Evolutionary conservation across 2,113 vertebrate genomes (phyloP), one percentile per base, ranked within the genome.

Genomic region (Mesembrinibis cayennensis): DNA sequence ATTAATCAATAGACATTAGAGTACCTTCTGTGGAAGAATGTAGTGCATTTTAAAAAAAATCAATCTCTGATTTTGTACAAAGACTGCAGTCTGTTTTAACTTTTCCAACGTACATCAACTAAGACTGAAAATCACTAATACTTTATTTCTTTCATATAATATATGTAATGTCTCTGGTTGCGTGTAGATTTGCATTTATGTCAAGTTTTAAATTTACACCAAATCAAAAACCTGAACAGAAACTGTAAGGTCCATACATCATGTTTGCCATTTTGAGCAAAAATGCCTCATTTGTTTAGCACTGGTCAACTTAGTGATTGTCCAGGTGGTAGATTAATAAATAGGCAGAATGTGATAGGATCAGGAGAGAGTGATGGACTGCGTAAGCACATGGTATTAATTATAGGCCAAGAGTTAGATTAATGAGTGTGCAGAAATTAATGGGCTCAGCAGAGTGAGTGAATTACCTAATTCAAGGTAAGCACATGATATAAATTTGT

Each of bases 41-140:
- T 70, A 95, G 55, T 92, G 27, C 45, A 53, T 50, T 92, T 74
- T 36, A 3, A 27, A 86, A 96, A 95, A 97, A 97, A 96, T 94
- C 83, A 61, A 91, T 96, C 92, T 83, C 81, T 91, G 56, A 92
- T 97, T 97, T 97, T 78, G 70, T 84, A 87, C 72, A 80, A 83
- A 97, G 49, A 29, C 83, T 92, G 79, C 85, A 73, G 74, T 94
- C 88, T 97, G 56, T 82, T 96, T 65, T 85, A 90, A 66, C 53
- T 96, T 95, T 88, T 94, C 56, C 89, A 78, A 69, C 66, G 66
- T 89, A 44, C 44, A 86, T 91, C 83, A 65, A 53, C 14, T 95
- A 94, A 89, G 96, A 95, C 70, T 78, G 52, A 94, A 92, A 94
- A 92, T 80, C 79, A 66, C 65, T 91, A 93, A 42, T 74, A 52